Evolutionary conservation across 2,888 invertebrate species (phyloP).

Genomic region (Sesia apiformis): DNA sequence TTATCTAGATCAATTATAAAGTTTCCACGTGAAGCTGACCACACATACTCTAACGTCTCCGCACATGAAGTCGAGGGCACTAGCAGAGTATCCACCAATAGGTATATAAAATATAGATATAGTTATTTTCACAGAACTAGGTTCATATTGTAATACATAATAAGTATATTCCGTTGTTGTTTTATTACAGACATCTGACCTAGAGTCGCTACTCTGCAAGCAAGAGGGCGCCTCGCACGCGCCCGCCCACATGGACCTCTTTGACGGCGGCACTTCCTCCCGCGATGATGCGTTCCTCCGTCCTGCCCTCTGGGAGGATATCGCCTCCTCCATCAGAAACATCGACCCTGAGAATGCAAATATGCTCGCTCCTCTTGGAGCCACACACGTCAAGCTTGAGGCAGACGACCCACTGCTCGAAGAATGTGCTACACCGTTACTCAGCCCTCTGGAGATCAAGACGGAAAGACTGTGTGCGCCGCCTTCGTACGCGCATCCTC

Average conservation of each 20-base stretch:
- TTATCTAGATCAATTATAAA: no score
- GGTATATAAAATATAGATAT: no score
- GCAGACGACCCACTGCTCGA: slow-evolving; percentile 76
- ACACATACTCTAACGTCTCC: no score
- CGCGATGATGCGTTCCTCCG: slow-evolving; percentile 90
- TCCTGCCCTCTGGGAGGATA: slow-evolving; percentile 93
- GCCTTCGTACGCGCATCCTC: slow-evolving; percentile 56
- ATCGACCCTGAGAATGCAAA: slow-evolving; percentile 93
- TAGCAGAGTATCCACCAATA: no score
- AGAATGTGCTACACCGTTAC: slow-evolving; percentile 79
- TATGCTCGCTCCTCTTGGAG: slow-evolving; percentile 82
- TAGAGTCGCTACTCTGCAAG: slow-evolving; percentile 86
- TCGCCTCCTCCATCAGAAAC: slow-evolving; percentile 91
- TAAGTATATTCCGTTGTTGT: neutral
- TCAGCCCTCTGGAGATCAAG: slow-evolving; percentile 87
- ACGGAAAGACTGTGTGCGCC: slow-evolving; percentile 80
- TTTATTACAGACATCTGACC: slow-evolving; percentile 81
- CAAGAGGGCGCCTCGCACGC: slow-evolving; percentile 79
- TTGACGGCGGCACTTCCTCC: slow-evolving; percentile 70
- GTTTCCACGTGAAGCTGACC: no score
- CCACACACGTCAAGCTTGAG: slow-evolving; percentile 85
- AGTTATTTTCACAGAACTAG: neutral
- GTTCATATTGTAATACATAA: neutral
- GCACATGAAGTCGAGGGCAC: no score
- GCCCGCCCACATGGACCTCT: slow-evolving; percentile 75